phyloP scores from a whole-genome alignment of 2,888 invertebrate species.

The Beris morrisii region DNA sequence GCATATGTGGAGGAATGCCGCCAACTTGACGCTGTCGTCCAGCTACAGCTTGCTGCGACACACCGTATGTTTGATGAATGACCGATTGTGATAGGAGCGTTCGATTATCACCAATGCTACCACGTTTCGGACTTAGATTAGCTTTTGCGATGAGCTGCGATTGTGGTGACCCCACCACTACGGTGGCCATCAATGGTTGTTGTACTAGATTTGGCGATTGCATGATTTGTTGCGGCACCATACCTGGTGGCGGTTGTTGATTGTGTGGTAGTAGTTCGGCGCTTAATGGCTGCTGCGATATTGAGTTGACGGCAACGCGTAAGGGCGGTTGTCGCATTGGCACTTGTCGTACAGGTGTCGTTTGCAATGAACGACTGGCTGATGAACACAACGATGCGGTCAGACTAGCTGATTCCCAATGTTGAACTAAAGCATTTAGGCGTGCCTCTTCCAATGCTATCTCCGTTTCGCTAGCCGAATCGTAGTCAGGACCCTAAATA shows the following conservation, averaged over 20 bases:
- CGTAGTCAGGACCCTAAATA: constrained; percentile 77
- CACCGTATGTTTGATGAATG: constrained; percentile 54
- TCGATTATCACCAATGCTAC: constrained; percentile 17
- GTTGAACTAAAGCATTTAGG: constrained; percentile 67
- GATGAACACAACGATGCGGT: constrained; percentile 59
- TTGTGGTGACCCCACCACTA: constrained; percentile 34
- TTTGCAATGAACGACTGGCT: constrained; percentile 60
- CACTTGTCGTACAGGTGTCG: constrained; percentile 58
- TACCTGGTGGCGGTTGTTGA: constrained; percentile 42
- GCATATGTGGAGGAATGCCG: constrained; percentile 49
- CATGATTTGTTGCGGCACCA: constrained; percentile 18
- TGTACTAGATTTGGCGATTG: constrained; percentile 19
- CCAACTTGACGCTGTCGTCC: constrained; percentile 46
- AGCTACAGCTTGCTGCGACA: constrained; percentile 43
- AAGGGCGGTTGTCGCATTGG: constrained; percentile 47
- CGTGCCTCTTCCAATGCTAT: constrained; percentile 68
- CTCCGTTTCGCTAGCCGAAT: constrained; percentile 76
- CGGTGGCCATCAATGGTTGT: constrained; percentile 34
- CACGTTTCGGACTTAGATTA: constrained; percentile 40
- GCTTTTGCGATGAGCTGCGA: constrained; percentile 38
- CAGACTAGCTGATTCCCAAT: constrained; percentile 75
- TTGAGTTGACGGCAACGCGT: constrained; percentile 44
- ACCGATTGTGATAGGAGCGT: constrained; percentile 48
- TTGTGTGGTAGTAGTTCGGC: constrained; percentile 54
- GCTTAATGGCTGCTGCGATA: constrained; percentile 43